A percentile compares a stretch with the other conserved stretches of the same genome.
These are phyloP conservation scores for Andrena marginata DNA, from an alignment of 2,888 invertebrate species.

Conservation along the genomic window DNA sequence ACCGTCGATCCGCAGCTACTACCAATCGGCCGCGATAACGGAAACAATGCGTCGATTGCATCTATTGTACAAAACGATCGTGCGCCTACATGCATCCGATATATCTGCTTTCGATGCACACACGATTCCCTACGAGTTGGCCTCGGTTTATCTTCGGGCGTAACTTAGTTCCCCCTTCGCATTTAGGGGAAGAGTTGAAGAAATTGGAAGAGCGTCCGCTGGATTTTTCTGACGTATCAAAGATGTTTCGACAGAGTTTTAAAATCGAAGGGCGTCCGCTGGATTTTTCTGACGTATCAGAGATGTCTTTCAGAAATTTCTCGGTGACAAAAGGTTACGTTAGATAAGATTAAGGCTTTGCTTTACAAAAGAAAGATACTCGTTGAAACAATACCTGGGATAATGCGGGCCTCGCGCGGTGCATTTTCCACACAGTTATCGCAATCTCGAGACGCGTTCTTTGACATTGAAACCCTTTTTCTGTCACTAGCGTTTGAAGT, in stretches of 20 bases:
- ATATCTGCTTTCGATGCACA: constrained; percentile 31
- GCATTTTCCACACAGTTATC: not conserved
- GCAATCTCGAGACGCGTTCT: not conserved
- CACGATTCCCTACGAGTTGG: not conserved
- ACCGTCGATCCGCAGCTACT: constrained; percentile 66
- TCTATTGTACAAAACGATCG: constrained; percentile 29
- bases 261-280: no score
- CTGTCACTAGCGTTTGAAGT: no score
- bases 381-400: constrained; percentile 19
- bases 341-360: constrained; percentile 41
- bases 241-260: no score
- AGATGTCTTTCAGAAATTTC: not conserved
- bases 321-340: not conserved
- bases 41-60: constrained; percentile 75
- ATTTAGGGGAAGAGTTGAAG: not conserved
- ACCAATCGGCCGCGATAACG: constrained; percentile 78
- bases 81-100: constrained; percentile 10
- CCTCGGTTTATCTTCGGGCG: constrained; percentile 37
- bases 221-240: no score
- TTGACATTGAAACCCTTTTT: not conserved
- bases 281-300: no score
- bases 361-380: constrained; percentile 11
- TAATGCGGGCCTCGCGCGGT: not conserved
- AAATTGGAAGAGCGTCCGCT: not conserved
- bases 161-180: constrained; percentile 6